phyloP scores from a whole-genome alignment of 2,797 vertebrate genomes.

The Selene dorsalis region DNA sequence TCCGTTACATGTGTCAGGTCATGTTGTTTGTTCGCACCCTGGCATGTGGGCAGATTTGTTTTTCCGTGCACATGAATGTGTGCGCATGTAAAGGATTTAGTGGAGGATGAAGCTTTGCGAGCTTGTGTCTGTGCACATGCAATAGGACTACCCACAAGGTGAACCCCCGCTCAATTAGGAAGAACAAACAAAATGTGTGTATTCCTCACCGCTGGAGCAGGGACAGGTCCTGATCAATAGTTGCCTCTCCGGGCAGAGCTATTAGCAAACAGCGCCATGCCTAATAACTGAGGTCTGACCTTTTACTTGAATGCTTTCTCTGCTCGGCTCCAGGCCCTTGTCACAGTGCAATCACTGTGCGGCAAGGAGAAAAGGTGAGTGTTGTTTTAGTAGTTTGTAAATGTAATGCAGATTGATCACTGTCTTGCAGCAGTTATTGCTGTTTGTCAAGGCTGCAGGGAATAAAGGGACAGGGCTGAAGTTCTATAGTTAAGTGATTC shows the following conservation, averaged over 20 bases:
- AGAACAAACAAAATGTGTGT: slow-evolving; percentile 81
- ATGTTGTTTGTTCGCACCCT: not conserved
- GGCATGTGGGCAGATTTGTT: not conserved
- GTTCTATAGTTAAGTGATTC: slow-evolving; percentile 75
- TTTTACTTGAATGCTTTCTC: slow-evolving; percentile 80
- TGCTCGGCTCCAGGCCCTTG: slow-evolving; percentile 63
- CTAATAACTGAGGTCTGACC: slow-evolving; percentile 84
- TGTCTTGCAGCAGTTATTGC: slow-evolving; percentile 77
- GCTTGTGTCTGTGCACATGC: slow-evolving; percentile 38
- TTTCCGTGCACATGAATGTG: not conserved
- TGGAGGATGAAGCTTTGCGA: not conserved
- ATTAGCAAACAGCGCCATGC: slow-evolving; percentile 82
- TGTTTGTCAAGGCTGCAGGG: slow-evolving; percentile 76
- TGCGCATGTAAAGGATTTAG: slow-evolving; percentile 13
- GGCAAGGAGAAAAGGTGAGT: slow-evolving; percentile 85
- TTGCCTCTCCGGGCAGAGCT: slow-evolving; percentile 77
- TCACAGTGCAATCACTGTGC: slow-evolving; percentile 56
- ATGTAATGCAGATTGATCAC: slow-evolving; percentile 85
- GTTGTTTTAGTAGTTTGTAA: slow-evolving; percentile 84
- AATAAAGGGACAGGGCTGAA: slow-evolving; percentile 65
- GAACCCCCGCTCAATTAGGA: slow-evolving; percentile 80
- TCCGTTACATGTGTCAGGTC: slow-evolving; percentile 19
- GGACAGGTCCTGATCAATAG: slow-evolving; percentile 80
- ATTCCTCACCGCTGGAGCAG: slow-evolving; percentile 70
- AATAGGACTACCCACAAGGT: slow-evolving; percentile 73